These are phyloP conservation scores for Colaptes auratus DNA, from an alignment of 2,113 vertebrate genomes.

Conservation along the genomic window DNA sequence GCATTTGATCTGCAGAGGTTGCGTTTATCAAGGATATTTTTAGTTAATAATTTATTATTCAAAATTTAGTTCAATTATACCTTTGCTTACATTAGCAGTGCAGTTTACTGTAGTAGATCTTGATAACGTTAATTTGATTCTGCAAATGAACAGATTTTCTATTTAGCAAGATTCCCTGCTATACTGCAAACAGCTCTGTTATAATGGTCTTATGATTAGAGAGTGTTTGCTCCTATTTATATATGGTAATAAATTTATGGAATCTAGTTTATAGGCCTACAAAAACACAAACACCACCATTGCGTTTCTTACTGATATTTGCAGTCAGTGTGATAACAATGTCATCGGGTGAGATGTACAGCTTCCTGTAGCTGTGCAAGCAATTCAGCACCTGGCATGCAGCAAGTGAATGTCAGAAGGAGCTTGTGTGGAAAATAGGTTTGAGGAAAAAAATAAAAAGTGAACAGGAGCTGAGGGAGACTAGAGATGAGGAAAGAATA, in stretches of 20 bases:
- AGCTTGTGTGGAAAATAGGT: neutral
- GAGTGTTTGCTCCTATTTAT: slow-evolving; percentile 40
- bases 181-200: neutral
- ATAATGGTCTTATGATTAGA: slow-evolving; percentile 36
- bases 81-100: slow-evolving; percentile 49
- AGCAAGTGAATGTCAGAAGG: neutral
- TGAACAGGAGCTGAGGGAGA: neutral
- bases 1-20: neutral
- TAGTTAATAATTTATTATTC: slow-evolving; percentile 43
- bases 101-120: slow-evolving; percentile 30
- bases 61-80: slow-evolving; percentile 46
- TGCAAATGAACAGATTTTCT: slow-evolving; percentile 35
- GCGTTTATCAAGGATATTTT: slow-evolving; percentile 20
- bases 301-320: neutral
- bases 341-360: neutral
- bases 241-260: slow-evolving; percentile 33
- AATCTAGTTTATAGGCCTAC: slow-evolving; percentile 34
- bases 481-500: neutral
- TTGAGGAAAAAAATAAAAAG: neutral
- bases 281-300: slow-evolving; percentile 30
- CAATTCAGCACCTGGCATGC: neutral
- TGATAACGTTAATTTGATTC: slow-evolving; percentile 48
- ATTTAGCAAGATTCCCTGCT: neutral
- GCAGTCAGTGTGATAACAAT: neutral
- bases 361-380: neutral